A percentile compares a stretch with the other conserved stretches of the same genome.
Conservation (phyloP, 1,140 invertebrate genomes). For the Leptoteleia sp. region DNA sequence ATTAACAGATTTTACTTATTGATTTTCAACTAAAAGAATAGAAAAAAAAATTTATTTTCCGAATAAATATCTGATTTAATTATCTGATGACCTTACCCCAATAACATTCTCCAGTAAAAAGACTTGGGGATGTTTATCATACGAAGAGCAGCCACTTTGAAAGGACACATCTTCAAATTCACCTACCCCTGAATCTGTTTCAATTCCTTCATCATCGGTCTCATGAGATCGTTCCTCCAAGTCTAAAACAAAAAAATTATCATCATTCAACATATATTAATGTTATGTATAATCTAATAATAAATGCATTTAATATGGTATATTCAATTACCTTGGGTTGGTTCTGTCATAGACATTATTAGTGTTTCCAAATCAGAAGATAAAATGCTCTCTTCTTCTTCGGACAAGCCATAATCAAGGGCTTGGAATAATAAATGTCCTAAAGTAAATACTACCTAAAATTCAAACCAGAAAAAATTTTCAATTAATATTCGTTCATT, state of each 20-base stretch:
- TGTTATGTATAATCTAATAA: no score
- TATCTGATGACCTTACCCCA: no score
- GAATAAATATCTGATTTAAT: no score
- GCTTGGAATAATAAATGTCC: slow-evolving; percentile 92
- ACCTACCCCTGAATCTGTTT: slow-evolving; percentile 90
- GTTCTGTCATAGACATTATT: slow-evolving; percentile 90
- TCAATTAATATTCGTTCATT: no score
- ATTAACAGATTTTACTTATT: no score
- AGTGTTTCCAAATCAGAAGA: slow-evolving; percentile 91
- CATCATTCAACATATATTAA: no score
- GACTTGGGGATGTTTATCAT: slow-evolving; percentile 6
- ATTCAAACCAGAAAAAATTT: slow-evolving; percentile 59
- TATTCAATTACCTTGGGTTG: slow-evolving; percentile 81
- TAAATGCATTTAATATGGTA: no score
- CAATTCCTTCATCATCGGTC: slow-evolving; percentile 94
- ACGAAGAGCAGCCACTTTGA: slow-evolving; percentile 54
- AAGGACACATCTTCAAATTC: slow-evolving; percentile 80
- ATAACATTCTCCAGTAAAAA: slow-evolving; percentile 45
- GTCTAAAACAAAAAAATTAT: slow-evolving; percentile 47
- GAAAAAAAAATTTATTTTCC: no score
- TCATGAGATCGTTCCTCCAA: slow-evolving; percentile 82
- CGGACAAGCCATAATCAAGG: slow-evolving; percentile 91
- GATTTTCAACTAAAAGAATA: no score
- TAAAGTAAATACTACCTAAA: slow-evolving; percentile 88
- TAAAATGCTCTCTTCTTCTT: slow-evolving; percentile 91